These are phyloP conservation scores for Myotis findleyi DNA, from an alignment of 2,797 vertebrate genomes.

Conservation along the genomic window DNA sequence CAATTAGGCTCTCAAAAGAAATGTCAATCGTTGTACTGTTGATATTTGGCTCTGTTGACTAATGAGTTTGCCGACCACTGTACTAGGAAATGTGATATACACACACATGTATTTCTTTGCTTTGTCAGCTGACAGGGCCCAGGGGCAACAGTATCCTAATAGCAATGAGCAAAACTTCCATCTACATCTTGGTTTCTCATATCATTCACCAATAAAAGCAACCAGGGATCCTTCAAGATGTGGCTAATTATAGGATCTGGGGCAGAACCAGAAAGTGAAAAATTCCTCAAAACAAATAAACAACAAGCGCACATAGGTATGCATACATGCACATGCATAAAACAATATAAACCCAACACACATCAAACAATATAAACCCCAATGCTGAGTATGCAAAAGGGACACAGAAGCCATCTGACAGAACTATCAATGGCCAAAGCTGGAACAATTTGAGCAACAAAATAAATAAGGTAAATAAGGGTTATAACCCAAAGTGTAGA, in stretches of 20 bases:
- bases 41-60: no score
- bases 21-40: no score
- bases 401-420: background rate
- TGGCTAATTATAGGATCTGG: background rate
- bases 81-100: background rate
- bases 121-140: background rate
- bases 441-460: background rate
- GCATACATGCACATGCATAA: background rate
- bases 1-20: no score
- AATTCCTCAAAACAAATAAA: background rate
- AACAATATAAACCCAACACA: background rate
- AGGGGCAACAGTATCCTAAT: background rate
- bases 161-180: background rate
- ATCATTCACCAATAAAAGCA: background rate
- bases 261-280: background rate
- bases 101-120: background rate
- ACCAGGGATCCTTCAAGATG: accelerated
- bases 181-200: background rate
- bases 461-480: background rate
- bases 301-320: no score
- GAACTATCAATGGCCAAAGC: background rate
- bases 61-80: no score
- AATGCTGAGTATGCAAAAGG: background rate
- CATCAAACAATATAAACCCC: no score
- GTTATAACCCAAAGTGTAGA: background rate